phyloP scores from a whole-genome alignment of 2,888 invertebrate genomes.

The Teleiodes luculella region DNA sequence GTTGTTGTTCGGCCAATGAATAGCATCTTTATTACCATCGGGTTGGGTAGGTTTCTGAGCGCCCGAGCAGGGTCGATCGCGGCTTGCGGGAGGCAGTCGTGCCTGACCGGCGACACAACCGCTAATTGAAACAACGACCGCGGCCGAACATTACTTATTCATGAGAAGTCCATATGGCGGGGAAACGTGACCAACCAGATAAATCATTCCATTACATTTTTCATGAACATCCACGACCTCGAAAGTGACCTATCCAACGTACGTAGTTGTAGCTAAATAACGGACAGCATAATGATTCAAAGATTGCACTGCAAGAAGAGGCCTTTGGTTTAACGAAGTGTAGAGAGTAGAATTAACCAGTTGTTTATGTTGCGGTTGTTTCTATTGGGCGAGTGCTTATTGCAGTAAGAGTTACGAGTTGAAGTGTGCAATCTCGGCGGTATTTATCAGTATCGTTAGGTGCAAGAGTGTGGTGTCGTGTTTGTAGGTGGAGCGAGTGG shows the following conservation, averaged over 20 bases:
- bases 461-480: conserved; percentile 16
- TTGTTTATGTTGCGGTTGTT: conserved; percentile 30
- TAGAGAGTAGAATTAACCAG: conserved; percentile 33
- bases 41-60: conserved; percentile 32
- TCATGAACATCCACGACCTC: conserved; percentile 50
- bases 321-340: conserved; percentile 22
- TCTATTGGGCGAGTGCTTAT: conserved; percentile 35
- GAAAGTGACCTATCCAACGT: conserved; percentile 9
- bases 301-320: conserved; percentile 17
- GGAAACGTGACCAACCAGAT: conserved; percentile 72
- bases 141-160: conserved; percentile 74
- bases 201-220: conserved; percentile 76
- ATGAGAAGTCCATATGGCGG: conserved; percentile 75
- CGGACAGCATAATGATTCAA: not conserved
- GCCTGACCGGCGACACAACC: conserved; percentile 67
- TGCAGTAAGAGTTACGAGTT: conserved; percentile 32
- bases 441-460: conserved; percentile 32
- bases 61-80: conserved; percentile 25
- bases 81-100: conserved; percentile 48
- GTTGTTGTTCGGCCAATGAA: conserved; percentile 20
- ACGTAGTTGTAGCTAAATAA: conserved; percentile 5
- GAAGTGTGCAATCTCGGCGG: conserved; percentile 31
- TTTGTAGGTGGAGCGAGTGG: conserved; percentile 17
- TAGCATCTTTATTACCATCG: conserved; percentile 35
- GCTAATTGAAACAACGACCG: conserved; percentile 78